Evolutionary conservation across 2,797 vertebrate genomes (phyloP).

Genomic region (Toxotes lorentzi): DNA sequence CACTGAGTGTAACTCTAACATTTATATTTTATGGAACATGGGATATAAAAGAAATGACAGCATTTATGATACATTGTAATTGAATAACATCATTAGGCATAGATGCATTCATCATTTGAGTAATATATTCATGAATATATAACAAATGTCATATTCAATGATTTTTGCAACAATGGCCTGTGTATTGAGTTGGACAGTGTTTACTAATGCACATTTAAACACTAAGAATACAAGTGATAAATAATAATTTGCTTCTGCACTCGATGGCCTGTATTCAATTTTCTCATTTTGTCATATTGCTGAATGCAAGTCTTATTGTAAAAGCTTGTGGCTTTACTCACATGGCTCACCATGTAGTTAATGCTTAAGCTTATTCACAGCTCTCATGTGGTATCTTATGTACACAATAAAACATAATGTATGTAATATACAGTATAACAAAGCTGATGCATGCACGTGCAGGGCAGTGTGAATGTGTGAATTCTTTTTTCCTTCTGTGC

Average conservation of each 20-base stretch:
- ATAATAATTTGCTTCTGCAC: constrained; percentile 15
- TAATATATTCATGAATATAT: constrained; percentile 54
- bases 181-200: constrained; percentile 31
- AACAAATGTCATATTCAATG: constrained; percentile 42
- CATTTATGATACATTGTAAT: constrained; percentile 59
- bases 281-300: constrained; percentile 13
- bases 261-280: constrained; percentile 9
- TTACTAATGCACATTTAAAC: constrained; percentile 40
- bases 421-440: not conserved
- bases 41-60: constrained; percentile 36
- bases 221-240: constrained; percentile 25
- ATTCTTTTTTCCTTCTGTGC: not conserved
- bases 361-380: not conserved
- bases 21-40: constrained; percentile 48
- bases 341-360: not conserved
- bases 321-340: constrained; percentile 6
- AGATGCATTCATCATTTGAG: constrained; percentile 45
- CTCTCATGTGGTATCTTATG: not conserved
- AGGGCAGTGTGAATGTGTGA: not conserved
- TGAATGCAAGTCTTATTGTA: constrained; percentile 1
- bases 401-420: not conserved
- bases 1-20: constrained; percentile 37
- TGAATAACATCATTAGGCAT: constrained; percentile 48
- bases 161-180: constrained; percentile 13
- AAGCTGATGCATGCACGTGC: not conserved